Base-by-base conservation (phyloP, 1,140 invertebrate species). In the Choristoneura fumiferana region DNA sequence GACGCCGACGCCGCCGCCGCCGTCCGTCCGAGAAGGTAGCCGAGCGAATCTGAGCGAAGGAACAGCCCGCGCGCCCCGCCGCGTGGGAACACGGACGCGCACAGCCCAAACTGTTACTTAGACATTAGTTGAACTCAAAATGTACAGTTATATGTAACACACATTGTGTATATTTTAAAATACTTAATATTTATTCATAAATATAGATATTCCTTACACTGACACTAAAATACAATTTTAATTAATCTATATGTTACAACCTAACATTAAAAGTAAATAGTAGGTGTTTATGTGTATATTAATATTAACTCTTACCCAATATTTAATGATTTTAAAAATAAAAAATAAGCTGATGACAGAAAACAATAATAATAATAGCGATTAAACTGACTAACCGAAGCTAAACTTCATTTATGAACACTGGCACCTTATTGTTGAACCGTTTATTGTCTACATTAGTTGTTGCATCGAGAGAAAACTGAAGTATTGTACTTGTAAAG, bases 181-280 rank as follows among this genome's bases (percentile, higher is more conserved):
- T 82, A 81, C 79, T 84, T 84, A 87, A 62, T 67, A 76, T 75
- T 77, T 75, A 73, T 73, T 84, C 76, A 87, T 84, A 84, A 87
- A 87, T 84, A 87, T 84, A 87, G 73, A 84, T 76, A 78, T 79
- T 78, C 77, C 76, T 81, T 84, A 84, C 69, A 76, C 62, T 74
- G 77, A 74, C 72, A 55, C 70, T 82, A 82, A 76, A 71, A 69
- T 80, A 83, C 75, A 84, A 76, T 71, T 69, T 80, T 72, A 77
- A 67, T 80, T 72, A 77, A 67, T 71, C 67, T 73, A 75, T 73
- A 82, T 73, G 66, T 79, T 82, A 84, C 68, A 84, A 78, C 58
- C 78, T 87, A 85, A 73, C 49, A 76, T 81, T 84, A 85, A 13
- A 73, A 58, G 72, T 83, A 84, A 73, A 82, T 80, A 83, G 73